Evolutionary conservation across 2,797 vertebrate genomes (phyloP), one percentile per base, ranked within the genome.

Genomic region (Neomorphus geoffroyi): DNA sequence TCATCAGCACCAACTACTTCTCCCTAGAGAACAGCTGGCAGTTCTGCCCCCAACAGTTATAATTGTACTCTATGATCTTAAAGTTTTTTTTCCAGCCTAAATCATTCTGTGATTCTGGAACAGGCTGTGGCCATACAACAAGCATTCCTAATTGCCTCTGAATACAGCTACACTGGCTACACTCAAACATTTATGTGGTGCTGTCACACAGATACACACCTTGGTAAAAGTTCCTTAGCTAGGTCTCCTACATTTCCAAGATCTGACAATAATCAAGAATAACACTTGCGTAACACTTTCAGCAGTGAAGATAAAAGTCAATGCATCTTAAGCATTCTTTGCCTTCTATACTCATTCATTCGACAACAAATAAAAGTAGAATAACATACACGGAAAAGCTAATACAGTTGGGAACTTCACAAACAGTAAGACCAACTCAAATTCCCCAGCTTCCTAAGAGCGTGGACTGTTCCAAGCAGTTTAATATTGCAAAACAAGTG

Each of bases 121-220:
- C 18, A 19, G 22, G 45, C 45, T 46, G 45, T 46, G 17, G 17
- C 37, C 30, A 17, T 10, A 33, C 13, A 71, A 39, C 19, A 58
- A 5, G 13, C 14, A 67, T 14, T 32, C 6, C 48, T 41, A 48
- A 0, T 6, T 22, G 27, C 11, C 37, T 17, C 43, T 41, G 19
- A 61, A 0, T 1, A 26, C 30, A 66, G 17, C 30, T 60, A 58
- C 2, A 1, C 7, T 8, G n/a, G 10, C 50, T 46, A 27, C 6
- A 61, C 14, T 21, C 27, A 67, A 53, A 26, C 28, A 69, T 10
- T 46, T 70, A 15, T 14, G 37, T 27, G 4, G 27, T 41, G 16
- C 26, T n/a, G n/a, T 24, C 53, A 39, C 5, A 50, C 61, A 73
- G 13, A 43, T 1, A 74, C 1, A 7, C 10, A 22, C 21, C 16